Evolutionary conservation across 2,113 vertebrate genomes (phyloP).

Genomic region (Grallaria varia): DNA sequence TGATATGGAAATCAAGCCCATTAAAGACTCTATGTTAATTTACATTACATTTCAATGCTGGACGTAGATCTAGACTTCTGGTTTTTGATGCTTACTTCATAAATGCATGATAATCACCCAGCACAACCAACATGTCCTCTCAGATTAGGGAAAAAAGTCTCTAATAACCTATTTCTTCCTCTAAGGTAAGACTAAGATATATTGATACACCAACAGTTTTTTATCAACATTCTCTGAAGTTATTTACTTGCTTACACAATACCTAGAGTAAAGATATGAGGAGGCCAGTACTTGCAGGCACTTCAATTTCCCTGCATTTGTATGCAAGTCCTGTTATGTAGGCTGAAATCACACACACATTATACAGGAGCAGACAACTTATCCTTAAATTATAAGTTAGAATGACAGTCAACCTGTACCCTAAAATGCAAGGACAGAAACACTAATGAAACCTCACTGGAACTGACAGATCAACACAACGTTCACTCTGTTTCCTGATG

Average conservation of each 20-base stretch:
- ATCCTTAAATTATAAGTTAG: neutral
- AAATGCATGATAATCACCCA: neutral
- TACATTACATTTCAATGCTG: accelerated
- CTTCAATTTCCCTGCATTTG: neutral
- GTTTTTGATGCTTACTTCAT: neutral
- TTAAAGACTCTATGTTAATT: neutral
- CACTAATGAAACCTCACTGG: neutral
- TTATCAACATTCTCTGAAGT: neutral
- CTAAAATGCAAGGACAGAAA: neutral
- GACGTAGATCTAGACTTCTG: neutral
- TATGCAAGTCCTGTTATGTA: neutral
- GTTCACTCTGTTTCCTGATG: neutral
- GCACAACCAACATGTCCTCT: neutral
- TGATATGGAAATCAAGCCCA: neutral
- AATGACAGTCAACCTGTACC: neutral
- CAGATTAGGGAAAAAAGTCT: neutral
- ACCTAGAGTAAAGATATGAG: neutral
- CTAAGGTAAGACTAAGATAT: neutral
- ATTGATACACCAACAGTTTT: neutral
- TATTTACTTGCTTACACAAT: neutral
- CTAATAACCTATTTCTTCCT: neutral
- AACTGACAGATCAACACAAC: accelerated
- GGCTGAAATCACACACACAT: neutral
- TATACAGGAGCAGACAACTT: accelerated
- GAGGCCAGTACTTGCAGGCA: neutral